Evolutionary conservation across 2,888 invertebrate genomes (phyloP).

Genomic region (Thymelicus acteon): DNA sequence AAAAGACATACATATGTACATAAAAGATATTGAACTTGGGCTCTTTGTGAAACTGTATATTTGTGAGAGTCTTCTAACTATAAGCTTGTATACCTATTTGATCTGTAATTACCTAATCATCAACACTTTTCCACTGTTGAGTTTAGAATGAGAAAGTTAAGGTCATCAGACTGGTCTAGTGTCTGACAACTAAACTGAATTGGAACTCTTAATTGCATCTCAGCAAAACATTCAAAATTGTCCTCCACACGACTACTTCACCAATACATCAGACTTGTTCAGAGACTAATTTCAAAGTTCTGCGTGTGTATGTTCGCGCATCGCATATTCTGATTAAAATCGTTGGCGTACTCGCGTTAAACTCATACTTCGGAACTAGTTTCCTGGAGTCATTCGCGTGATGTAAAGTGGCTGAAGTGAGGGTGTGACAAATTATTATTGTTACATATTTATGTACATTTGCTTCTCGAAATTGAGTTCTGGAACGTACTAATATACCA

Average conservation of each 20-base stretch:
- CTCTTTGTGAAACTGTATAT: too few relatives aligned
- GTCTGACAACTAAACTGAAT: not conserved
- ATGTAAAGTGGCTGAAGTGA: constrained; percentile 41
- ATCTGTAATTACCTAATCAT: not conserved
- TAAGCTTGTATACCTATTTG: not conserved
- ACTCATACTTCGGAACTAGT: constrained; percentile 66
- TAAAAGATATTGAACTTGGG: too few relatives aligned
- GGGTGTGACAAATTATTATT: constrained; percentile 16
- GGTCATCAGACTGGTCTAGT: not conserved
- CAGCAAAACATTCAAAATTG: constrained; percentile 18
- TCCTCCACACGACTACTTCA: constrained; percentile 37
- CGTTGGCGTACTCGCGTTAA: constrained; percentile 52
- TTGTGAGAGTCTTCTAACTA: too few relatives aligned
- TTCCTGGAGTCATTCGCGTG: constrained; percentile 50
- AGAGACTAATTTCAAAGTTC: constrained; percentile 30
- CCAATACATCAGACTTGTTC: constrained; percentile 45
- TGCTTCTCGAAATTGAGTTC: too few relatives aligned
- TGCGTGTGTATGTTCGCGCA: constrained; percentile 47
- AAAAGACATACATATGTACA: too few relatives aligned
- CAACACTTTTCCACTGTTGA: not conserved
- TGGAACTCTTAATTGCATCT: constrained; percentile 9
- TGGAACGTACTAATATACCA: too few relatives aligned
- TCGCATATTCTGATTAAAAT: constrained; percentile 79
- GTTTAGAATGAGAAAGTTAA: not conserved
- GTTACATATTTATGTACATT: too few relatives aligned